Percentiles rank a stretch among this genome's conserved stretches.
Evolutionary conservation across 2,888 invertebrate genomes (phyloP).

Genomic region (Pollenia griseotomentosa): DNA sequence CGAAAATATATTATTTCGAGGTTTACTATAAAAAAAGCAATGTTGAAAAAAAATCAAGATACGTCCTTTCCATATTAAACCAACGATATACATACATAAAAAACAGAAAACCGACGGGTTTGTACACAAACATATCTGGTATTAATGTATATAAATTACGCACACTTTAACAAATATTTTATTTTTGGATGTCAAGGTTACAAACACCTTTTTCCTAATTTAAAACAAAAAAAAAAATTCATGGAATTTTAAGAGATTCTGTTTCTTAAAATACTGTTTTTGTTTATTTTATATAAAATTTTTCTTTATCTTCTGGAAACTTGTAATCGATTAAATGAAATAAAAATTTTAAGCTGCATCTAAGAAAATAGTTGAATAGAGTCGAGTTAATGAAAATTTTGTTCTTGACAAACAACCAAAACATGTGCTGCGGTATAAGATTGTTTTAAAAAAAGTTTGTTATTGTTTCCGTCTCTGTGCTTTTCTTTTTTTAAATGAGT

Average conservation of each 20-base stretch:
- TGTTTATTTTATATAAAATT: neutral
- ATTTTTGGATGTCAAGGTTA: conserved; percentile 54
- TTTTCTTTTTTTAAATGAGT: neutral
- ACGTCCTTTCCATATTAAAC: too few relatives aligned
- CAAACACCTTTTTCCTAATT: neutral
- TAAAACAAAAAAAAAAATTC: neutral
- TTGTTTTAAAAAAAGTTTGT: neutral
- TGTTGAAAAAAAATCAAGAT: too few relatives aligned
- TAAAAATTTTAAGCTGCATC: too few relatives aligned
- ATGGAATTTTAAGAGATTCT: neutral
- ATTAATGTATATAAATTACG: too few relatives aligned
- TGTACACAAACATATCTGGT: too few relatives aligned
- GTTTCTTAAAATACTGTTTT: neutral
- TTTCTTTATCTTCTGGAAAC: too few relatives aligned
- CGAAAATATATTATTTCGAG: too few relatives aligned
- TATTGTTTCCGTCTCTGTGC: neutral
- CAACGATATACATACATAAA: too few relatives aligned
- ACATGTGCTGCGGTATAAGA: conserved; percentile 35
- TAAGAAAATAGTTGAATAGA: neutral
- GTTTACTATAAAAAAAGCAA: too few relatives aligned
- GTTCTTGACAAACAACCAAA: conserved; percentile 32
- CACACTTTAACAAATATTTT: conserved; percentile 17
- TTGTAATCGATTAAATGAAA: too few relatives aligned
- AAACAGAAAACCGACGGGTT: too few relatives aligned
- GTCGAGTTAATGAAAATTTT: neutral